Base-by-base conservation (phyloP, 1,140 invertebrate genomes). In the Saccostrea echinata region DNA sequence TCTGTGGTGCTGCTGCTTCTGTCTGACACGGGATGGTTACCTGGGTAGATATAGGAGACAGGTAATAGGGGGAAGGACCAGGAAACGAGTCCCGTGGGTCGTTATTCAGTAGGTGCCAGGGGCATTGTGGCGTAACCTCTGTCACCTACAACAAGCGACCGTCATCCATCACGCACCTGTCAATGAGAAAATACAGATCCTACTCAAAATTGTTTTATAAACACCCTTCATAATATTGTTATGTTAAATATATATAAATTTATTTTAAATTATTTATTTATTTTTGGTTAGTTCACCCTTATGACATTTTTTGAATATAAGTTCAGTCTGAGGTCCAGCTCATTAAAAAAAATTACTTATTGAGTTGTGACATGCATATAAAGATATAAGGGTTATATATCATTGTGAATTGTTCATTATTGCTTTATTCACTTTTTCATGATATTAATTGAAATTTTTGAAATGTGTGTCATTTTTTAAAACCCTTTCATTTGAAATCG, bases 161-260 rank as follows among this genome's bases (percentile, higher is more conserved):
- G 68, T 76, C 30, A 76, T 76, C 68, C 68, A 76, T 76, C 68
- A 76, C 68, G 68, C 68, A 76, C 68, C 68, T 76, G 68, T 76
- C 68, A 76, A 76, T 76, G 27, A 76, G 27, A 76, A 27, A 76
- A 76, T 76, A 76, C 30, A 76, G 68, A 30, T 11, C 68, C 27
- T 30, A 30, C 68, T 16, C 24, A 16, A 76, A 76, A 76, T 76
- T 30, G 68, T 76, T 30, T 33, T 76, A 24, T 76, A 76, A 6
- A 27, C 27, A 76, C 68, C 68, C 68, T 76, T 76, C 27, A 61
- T 61, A 61, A 6, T 61, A 21, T 6, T 61, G 18, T 61, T 21
- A 61, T 61, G 55, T 18, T 61, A 21, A n/a, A n/a, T n/a, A n/a
- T n/a, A n/a, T n/a, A n/a, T n/a, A n/a, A n/a, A n/a, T n/a, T n/a